These are phyloP conservation scores for Rhyacophila brunnea DNA, from an alignment of 1,140 invertebrate species.

Conservation along the genomic window DNA sequence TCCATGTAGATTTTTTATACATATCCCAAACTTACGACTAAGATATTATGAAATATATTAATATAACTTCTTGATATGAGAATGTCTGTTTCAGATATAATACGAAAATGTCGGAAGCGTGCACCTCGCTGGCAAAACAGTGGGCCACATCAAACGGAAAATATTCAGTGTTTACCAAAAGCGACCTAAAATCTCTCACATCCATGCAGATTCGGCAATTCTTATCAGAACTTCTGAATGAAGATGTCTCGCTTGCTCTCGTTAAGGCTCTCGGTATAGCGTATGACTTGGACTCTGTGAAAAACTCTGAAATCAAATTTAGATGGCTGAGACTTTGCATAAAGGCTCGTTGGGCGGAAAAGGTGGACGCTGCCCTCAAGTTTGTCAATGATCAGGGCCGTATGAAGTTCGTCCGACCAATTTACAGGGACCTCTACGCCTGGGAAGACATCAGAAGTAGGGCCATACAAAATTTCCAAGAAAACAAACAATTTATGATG, in stretches of 20 bases:
- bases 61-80: too few relatives aligned
- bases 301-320: slow-evolving; percentile 82
- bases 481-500: slow-evolving; percentile 79
- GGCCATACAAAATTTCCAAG: slow-evolving; percentile 72
- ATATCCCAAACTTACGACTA: too few relatives aligned
- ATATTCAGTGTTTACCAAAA: slow-evolving; percentile 15
- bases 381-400: slow-evolving; percentile 84
- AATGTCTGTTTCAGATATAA: slow-evolving; percentile 61
- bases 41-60: too few relatives aligned
- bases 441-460: slow-evolving; percentile 70
- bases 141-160: slow-evolving; percentile 36
- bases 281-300: slow-evolving; percentile 66
- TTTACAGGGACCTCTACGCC: slow-evolving; percentile 81
- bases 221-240: slow-evolving; percentile 66
- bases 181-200: slow-evolving; percentile 11
- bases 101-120: slow-evolving; percentile 64
- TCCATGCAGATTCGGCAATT: slow-evolving; percentile 72
- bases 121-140: slow-evolving; percentile 55
- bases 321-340: slow-evolving; percentile 79
- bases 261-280: slow-evolving; percentile 62
- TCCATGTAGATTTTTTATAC: too few relatives aligned
- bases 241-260: slow-evolving; percentile 56
- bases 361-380: slow-evolving; percentile 65
- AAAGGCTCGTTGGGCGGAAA: slow-evolving; percentile 65
- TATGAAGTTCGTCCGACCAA: slow-evolving; percentile 87